These are phyloP conservation scores for Marronus borbonicus DNA, from an alignment of 2,888 invertebrate species.

Conservation along the genomic window DNA sequence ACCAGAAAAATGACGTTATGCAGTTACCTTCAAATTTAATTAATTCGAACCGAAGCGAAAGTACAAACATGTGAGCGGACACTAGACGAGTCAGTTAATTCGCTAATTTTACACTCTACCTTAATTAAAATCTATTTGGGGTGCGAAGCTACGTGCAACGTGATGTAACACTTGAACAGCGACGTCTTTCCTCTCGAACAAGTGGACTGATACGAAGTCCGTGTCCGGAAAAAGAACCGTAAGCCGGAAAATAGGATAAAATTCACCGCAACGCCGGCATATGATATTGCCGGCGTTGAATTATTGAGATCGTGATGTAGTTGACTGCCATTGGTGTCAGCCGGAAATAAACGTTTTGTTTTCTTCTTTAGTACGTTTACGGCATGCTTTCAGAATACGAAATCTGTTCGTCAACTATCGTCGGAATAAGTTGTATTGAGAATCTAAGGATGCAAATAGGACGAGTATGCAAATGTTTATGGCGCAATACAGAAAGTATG, in stretches of 20 bases:
- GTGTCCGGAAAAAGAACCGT: conserved; percentile 15
- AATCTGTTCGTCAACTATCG: conserved; percentile 21
- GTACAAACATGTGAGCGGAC: conserved; percentile 10
- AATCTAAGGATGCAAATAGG: background rate
- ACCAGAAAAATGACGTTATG: background rate
- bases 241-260: conserved; percentile 14
- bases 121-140: conserved; percentile 30
- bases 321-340: conserved; percentile 28
- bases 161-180: background rate
- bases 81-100: conserved; percentile 19
- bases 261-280: conserved; percentile 24
- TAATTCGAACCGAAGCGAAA: background rate
- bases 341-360: conserved; percentile 35
- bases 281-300: conserved; percentile 33
- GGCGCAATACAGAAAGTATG: too few relatives aligned
- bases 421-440: conserved; percentile 14
- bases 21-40: conserved; percentile 9
- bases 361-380: conserved; percentile 35
- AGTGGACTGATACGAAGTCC: background rate
- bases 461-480: background rate
- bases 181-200: conserved; percentile 1
- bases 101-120: conserved; percentile 20
- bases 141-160: background rate
- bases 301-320: conserved; percentile 40
- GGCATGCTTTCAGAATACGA: conserved; percentile 23